Conservation (phyloP, 2,113 vertebrate species). For the Conger conger region DNA sequence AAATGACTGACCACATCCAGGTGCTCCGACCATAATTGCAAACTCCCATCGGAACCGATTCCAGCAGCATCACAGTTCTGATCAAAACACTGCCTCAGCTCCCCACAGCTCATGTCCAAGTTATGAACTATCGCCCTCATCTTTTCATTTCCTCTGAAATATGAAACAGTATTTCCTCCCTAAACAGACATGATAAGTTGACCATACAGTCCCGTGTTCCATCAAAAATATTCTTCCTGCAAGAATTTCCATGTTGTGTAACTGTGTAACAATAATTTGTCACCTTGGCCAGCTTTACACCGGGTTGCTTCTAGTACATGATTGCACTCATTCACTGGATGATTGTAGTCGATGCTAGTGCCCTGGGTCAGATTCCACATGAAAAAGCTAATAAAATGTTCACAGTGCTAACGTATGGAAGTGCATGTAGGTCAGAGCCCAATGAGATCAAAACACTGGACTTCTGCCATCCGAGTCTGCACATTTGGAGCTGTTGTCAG, state of each 20-base stretch:
- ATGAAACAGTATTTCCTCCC: no score
- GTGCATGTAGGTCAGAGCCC: neutral
- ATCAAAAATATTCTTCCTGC: neutral
- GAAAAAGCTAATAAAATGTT: neutral
- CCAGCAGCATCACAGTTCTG: neutral
- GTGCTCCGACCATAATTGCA: neutral
- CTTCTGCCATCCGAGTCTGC: neutral
- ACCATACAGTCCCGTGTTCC: neutral
- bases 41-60: neutral
- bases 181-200: neutral
- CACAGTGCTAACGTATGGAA: neutral
- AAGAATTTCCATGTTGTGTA: neutral
- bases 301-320: conserved; percentile 45
- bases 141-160: neutral
- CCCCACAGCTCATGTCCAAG: neutral
- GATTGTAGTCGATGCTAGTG: conserved; percentile 33
- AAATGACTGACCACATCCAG: neutral
- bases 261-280: conserved; percentile 8
- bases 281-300: conserved; percentile 29
- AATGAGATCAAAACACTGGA: neutral
- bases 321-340: conserved; percentile 48
- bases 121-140: neutral
- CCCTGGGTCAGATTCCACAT: conserved; percentile 20
- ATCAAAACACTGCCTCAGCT: neutral
- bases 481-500: neutral